phyloP scores from a whole-genome alignment of 2,113 vertebrate species.

The Tragelaphus scriptus region DNA sequence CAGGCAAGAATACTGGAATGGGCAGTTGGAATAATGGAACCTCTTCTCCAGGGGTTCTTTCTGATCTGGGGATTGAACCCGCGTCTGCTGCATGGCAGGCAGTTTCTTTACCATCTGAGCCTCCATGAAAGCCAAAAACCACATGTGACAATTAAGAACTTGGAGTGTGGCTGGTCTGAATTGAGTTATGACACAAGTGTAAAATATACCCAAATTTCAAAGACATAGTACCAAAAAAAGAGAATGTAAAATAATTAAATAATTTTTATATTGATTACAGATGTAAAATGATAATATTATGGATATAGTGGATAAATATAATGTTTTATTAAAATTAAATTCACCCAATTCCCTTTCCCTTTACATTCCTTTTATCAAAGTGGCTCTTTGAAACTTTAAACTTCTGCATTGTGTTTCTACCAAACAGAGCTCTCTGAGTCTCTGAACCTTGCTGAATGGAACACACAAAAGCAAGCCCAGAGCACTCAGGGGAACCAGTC shows the following conservation, averaged over 20 bases:
- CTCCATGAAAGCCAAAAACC: background rate
- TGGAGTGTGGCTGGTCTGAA: background rate
- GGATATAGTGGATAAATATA: background rate
- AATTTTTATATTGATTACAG: background rate
- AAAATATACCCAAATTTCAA: background rate
- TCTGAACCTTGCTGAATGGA: background rate
- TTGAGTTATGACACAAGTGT: background rate
- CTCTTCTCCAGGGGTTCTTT: background rate
- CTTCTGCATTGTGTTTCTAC: background rate
- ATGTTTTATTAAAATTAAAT: background rate
- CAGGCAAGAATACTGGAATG: background rate
- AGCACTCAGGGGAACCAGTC: no score
- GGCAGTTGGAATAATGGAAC: background rate
- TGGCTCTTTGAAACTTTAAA: background rate
- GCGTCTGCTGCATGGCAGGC: background rate
- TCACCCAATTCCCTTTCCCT: background rate
- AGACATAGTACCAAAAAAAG: background rate
- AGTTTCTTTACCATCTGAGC: background rate
- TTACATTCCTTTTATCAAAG: background rate
- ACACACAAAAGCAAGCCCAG: background rate
- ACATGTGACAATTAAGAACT: background rate
- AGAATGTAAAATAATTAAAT: background rate
- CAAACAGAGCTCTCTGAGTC: background rate
- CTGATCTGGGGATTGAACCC: background rate
- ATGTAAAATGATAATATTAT: background rate